These are phyloP conservation scores for Apomyelois bistriatella DNA, from an alignment of 2,888 invertebrate genomes.

Conservation along the genomic window DNA sequence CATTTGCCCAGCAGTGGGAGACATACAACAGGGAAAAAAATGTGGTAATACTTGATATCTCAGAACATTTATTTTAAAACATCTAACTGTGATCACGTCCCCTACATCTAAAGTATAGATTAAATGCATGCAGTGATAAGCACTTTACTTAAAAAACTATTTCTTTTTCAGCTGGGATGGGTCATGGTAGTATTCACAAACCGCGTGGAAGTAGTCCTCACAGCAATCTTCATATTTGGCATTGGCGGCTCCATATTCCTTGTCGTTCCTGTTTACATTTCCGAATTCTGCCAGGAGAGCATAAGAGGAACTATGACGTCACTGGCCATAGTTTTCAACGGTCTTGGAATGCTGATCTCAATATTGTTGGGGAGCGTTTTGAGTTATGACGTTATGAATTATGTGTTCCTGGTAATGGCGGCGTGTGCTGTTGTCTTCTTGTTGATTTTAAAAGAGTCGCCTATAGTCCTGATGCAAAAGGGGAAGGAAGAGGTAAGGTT, in stretches of 20 bases:
- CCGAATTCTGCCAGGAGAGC: conserved; percentile 57
- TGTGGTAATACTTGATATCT: no score
- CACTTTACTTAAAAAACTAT: not conserved
- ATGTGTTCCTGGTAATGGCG: conserved; percentile 38
- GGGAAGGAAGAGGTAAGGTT: conserved; percentile 45
- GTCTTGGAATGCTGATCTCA: conserved; percentile 50
- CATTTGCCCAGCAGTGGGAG: no score
- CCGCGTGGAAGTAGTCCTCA: conserved; percentile 45
- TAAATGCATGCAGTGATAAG: not conserved
- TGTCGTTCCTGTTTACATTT: conserved; percentile 45
- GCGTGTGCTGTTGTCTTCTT: conserved; percentile 34
- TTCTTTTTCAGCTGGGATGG: conserved; percentile 48
- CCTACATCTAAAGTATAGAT: no score
- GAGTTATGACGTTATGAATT: conserved; percentile 45
- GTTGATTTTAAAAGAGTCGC: conserved; percentile 47
- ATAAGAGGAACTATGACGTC: conserved; percentile 56
- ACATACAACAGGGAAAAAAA: no score
- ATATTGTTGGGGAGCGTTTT: conserved; percentile 52
- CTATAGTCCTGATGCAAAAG: conserved; percentile 48
- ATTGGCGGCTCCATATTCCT: conserved; percentile 41
- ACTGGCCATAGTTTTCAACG: conserved; percentile 43
- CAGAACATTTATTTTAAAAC: no score
- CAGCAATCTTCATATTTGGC: conserved; percentile 50
- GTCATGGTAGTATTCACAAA: conserved; percentile 34
- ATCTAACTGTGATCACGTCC: no score